Evolutionary conservation across 2,113 vertebrate genomes (phyloP), one percentile per base, ranked within the genome.

Genomic region (Pyrgilauda ruficollis): DNA sequence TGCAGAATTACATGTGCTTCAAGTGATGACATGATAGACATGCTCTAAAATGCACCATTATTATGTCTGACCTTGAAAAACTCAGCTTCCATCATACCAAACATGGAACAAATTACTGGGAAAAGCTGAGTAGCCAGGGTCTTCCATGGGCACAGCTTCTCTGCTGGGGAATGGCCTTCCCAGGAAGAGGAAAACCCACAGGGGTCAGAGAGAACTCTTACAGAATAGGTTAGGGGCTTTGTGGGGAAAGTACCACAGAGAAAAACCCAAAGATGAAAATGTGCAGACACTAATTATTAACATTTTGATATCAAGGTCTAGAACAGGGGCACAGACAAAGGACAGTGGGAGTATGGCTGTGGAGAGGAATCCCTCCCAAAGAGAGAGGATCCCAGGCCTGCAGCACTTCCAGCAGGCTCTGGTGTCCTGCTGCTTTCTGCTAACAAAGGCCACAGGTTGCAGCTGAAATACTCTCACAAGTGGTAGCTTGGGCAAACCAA

Each of bases 31-130:
- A 24, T 61, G 85, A 93, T 30, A 84, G 79, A 74, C 73, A 11
- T 43, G n/a, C 46, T 93, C 55, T 79, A 46, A 94, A 96, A 75
- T 62, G 44, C 66, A 46, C 67, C 73, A 43, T 94, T 94, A 85
- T 94, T 97, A 79, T 68, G 70, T 74, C 63, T 85, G 92, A 96
- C 80, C 91, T 95, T 91, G 94, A 74, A 95, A 96, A 90, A 74
- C 86, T 96, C 89, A 73, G 56, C 55, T 88, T 66, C 86, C 67
- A 74, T 86, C 77, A 7, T 10, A 33, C 39, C 50, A 81, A 91
- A 79, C 5, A 8, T 81, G 84, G 88, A 93, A 94, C 83, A 89
- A 85, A 91, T 94, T 62, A 46, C 58, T 11, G 30, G 73, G 28
- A 96, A 78, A 84, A 88, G 79, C 44, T 80, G 79, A 89, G 85